Base-by-base conservation (phyloP, 2,888 invertebrate genomes). In the Tachina lurida region DNA sequence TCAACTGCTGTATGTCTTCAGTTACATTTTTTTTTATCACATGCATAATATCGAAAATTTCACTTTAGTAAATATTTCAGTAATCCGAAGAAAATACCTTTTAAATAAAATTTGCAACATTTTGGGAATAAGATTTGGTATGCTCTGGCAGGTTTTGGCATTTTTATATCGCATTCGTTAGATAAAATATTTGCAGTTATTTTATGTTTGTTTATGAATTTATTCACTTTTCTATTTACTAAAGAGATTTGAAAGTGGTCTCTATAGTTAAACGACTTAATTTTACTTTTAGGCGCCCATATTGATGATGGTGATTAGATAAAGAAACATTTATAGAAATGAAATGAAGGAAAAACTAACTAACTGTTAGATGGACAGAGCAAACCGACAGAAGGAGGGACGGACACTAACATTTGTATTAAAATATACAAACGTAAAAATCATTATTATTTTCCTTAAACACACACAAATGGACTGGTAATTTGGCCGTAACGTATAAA, bases 261-360 rank as follows among this genome's bases (percentile, higher is more conserved):
- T 67, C 41, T 17, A 45, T n/a, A 58, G 31, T 43, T 60, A 82
- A 47, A 49, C 52, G 70, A 54, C 63, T 78, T 70, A 70, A 68
- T 74, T 75, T 80, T 67, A 80, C 45, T 56, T 76, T 75, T 82
- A 71, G 79, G 82, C 82, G 85, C 85, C 85, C 85, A 82, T 86
- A 82, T 70, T 78, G 85, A 85, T 82, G 78, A 79, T 82, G 79
- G 79, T 62, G 85, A 86, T 86, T 86, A 86, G 82, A 86, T 86
- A 86, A 82, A 65, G 47, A 56, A 74, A 71, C 79, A 76, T 82
- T 85, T 82, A 56, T 39, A 78, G 47, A 62, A 78, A 73, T 68
- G 62, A 77, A 84, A 60, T 58, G 52, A 63, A 70, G 65, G 58
- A 56, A 77, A 74, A 62, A 62, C 65, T 22, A 41, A 52, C 76